Conservation (phyloP, 2,888 invertebrate genomes). For the Chaetogeoica ovagalla region DNA sequence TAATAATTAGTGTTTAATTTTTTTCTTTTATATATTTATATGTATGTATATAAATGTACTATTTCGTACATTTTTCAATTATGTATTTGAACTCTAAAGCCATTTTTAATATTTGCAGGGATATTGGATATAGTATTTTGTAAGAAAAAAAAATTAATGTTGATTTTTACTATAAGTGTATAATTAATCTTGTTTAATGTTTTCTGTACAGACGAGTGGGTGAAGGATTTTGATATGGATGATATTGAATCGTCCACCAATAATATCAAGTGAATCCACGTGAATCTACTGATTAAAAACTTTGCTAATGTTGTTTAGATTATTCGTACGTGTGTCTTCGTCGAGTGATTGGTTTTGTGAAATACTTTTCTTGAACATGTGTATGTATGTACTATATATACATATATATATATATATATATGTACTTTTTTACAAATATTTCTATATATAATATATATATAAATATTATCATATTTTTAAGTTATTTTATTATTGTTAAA, state of each 20-base stretch:
- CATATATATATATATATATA: background rate
- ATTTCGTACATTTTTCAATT: background rate
- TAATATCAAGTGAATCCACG: constrained; percentile 8
- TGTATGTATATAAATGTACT: background rate
- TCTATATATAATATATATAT: background rate
- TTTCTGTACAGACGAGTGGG: constrained; percentile 62
- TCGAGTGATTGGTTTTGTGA: background rate
- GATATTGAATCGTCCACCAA: constrained; percentile 55
- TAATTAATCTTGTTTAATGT: background rate
- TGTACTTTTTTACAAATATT: background rate
- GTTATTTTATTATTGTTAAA: constrained; percentile 42
- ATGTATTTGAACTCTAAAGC: background rate
- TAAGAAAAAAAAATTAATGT: background rate
- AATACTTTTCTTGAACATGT: background rate
- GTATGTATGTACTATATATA: background rate
- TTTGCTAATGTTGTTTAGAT: constrained; percentile 16
- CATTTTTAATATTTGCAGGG: background rate
- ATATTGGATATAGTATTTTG: background rate
- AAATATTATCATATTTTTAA: constrained; percentile 24
- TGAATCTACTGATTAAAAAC: background rate
- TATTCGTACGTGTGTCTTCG: background rate
- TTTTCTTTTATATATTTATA: too few species aligned
- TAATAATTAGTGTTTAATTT: background rate
- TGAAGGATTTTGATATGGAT: constrained; percentile 65
- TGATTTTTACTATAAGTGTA: background rate